Percentiles rank a stretch among this genome's conserved stretches.
These are phyloP conservation scores for Strix uralensis DNA, from an alignment of 2,113 vertebrate species.

Conservation along the genomic window DNA sequence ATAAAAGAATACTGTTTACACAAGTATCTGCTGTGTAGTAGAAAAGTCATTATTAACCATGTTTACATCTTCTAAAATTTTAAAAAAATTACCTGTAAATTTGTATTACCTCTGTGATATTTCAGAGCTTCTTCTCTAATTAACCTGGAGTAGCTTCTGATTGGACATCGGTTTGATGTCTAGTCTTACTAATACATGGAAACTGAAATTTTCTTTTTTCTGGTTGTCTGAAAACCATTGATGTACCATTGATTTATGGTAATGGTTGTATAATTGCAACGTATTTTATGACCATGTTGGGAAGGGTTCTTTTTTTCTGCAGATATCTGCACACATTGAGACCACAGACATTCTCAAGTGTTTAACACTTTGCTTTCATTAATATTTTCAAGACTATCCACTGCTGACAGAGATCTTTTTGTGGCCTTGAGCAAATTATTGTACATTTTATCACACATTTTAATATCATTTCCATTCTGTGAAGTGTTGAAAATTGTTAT, in stretches of 20 bases:
- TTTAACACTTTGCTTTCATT: background rate
- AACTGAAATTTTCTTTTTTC: background rate
- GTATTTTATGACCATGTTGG: background rate
- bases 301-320: background rate
- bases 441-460: accelerated
- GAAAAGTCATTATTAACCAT: background rate
- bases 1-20: background rate
- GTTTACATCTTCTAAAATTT: background rate
- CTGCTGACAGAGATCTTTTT: background rate
- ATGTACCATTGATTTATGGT: background rate
- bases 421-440: background rate
- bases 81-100: background rate
- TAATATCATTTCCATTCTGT: background rate
- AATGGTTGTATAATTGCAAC: background rate
- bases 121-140: background rate
- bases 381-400: background rate
- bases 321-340: background rate
- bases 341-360: background rate
- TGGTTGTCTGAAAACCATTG: background rate
- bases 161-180: background rate
- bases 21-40: background rate
- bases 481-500: background rate
- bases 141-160: background rate
- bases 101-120: background rate
- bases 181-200: background rate